Evolutionary conservation across 2,113 vertebrate genomes (phyloP).

Genomic region (Gallinago jamesoni): DNA sequence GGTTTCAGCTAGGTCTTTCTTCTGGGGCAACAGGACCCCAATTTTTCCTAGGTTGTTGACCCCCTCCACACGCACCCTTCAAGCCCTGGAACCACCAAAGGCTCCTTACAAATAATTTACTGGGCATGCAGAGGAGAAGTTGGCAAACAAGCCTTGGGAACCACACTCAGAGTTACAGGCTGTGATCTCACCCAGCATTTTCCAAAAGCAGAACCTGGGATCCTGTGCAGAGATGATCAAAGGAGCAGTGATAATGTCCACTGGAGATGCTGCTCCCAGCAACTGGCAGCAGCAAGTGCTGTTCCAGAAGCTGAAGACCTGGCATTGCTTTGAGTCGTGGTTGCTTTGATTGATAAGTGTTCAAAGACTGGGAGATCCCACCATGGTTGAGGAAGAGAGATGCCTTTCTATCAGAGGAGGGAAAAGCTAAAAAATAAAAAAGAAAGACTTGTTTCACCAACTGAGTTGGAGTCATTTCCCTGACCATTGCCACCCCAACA

Average conservation of each 20-base stretch:
- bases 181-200: neutral
- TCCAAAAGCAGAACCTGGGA: neutral
- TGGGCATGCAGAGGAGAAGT: neutral
- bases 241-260: neutral
- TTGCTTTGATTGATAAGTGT: accelerated
- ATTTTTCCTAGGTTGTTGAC: neutral
- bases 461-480: neutral
- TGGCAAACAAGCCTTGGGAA: neutral
- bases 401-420: neutral
- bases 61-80: neutral
- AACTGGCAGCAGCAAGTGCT: neutral
- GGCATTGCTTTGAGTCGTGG: neutral
- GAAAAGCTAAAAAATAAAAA: neutral
- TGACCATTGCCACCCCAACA: accelerated
- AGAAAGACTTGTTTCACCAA: neutral
- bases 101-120: neutral
- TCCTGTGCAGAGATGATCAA: neutral
- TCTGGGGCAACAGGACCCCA: neutral
- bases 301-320: neutral
- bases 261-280: neutral
- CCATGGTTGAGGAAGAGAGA: neutral
- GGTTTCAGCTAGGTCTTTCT: neutral
- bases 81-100: neutral
- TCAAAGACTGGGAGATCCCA: neutral
- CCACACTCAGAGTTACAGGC: neutral